Evolutionary conservation across 2,888 invertebrate genomes (phyloP).

Genomic region (Alsophila aescularia): DNA sequence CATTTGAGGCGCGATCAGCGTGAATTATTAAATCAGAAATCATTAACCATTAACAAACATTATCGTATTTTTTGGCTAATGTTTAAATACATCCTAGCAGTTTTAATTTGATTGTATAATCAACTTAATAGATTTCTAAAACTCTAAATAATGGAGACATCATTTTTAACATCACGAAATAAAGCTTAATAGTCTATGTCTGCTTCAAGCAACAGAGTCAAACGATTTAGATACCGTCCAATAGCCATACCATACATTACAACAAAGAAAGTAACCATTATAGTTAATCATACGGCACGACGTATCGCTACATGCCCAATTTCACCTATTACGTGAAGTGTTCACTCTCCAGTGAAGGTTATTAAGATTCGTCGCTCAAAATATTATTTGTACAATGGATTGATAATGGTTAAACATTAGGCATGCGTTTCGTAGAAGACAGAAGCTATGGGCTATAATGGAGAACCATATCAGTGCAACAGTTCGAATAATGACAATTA

Average conservation of each 20-base stretch:
- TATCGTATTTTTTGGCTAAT: no score
- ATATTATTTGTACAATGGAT: constrained; percentile 4
- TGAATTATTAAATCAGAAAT: no score
- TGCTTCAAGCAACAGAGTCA: constrained; percentile 30
- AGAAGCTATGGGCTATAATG: not conserved
- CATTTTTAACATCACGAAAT: not conserved
- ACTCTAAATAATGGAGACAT: constrained; percentile 2
- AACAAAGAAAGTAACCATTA: constrained; percentile 53
- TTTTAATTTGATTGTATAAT: not conserved
- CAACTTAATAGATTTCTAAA: not conserved
- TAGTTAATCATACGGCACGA: constrained; percentile 45
- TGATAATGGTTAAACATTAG: not conserved
- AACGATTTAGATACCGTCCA: constrained; percentile 34
- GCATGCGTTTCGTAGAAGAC: not conserved
- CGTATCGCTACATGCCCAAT: constrained; percentile 38
- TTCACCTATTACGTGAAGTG: constrained; percentile 49
- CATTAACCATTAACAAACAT: no score
- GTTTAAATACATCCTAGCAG: not conserved
- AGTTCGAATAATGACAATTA: no score
- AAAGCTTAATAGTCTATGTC: constrained; percentile 33
- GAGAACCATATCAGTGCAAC: no score
- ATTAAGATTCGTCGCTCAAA: constrained; percentile 31
- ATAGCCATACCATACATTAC: constrained; percentile 36
- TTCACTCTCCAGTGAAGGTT: constrained; percentile 21
- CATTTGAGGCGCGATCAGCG: no score